A percentile compares a stretch with the other conserved stretches of the same genome.
phyloP scores from a whole-genome alignment of 1,140 invertebrate species.

The Amyelois transitella region DNA sequence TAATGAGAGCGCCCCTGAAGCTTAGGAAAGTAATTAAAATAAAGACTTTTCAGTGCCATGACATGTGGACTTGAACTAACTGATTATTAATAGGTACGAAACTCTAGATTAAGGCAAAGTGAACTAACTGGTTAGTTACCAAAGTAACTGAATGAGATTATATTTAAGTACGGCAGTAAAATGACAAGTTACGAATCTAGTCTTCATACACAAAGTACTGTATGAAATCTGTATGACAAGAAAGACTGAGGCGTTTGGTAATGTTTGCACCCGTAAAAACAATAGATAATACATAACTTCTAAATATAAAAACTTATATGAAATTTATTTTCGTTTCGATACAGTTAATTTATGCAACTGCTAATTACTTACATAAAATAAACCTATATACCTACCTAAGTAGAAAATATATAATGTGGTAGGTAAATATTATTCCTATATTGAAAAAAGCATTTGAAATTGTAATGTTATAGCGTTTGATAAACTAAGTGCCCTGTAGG shows the following conservation, averaged over 20 bases:
- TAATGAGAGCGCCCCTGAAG: neutral
- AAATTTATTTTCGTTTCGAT: no score
- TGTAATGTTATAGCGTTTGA: no score
- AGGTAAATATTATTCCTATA: no score
- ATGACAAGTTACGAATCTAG: slow-evolving; percentile 60
- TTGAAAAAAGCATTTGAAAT: no score
- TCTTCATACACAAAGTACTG: slow-evolving; percentile 56
- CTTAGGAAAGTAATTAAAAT: neutral
- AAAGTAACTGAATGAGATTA: slow-evolving; percentile 60
- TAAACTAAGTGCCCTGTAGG: no score
- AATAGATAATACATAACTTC: neutral
- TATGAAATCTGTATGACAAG: slow-evolving; percentile 35
- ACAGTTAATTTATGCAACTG: no score
- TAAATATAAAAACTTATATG: neutral
- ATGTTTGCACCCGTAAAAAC: neutral
- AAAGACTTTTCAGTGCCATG: slow-evolving; percentile 58
- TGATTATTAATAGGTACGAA: neutral
- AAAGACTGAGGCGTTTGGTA: slow-evolving; percentile 47
- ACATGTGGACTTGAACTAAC: slow-evolving; percentile 19
- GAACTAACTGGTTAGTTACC: slow-evolving; percentile 50
- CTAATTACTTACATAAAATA: no score
- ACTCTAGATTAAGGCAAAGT: neutral
- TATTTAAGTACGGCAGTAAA: slow-evolving; percentile 37
- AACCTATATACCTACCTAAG: no score
- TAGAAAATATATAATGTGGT: no score